phyloP scores from a whole-genome alignment of 2,888 invertebrate genomes.

The Osmoderma eremita region DNA sequence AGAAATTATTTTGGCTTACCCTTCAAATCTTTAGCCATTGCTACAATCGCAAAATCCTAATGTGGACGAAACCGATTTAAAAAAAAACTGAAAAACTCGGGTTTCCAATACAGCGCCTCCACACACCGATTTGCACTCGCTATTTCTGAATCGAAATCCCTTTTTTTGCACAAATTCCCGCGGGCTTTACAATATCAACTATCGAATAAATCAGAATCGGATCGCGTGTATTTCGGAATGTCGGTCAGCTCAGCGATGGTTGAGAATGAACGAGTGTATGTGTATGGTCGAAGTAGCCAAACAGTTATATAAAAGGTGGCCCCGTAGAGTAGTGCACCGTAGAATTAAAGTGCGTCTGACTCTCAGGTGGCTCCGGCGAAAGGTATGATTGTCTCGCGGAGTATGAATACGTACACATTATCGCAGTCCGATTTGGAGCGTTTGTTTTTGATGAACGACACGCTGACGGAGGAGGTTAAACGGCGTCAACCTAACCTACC shows the following conservation, averaged over 20 bases:
- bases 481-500: no score
- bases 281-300: constrained; percentile 51
- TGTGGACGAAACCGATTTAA: neutral
- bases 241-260: constrained; percentile 56
- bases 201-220: constrained; percentile 9
- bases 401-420: no score
- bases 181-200: neutral
- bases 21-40: constrained; percentile 9
- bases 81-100: constrained; percentile 9
- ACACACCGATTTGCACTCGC: neutral
- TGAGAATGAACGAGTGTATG: constrained; percentile 54
- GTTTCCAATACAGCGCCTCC: neutral
- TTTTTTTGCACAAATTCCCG: neutral
- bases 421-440: no score
- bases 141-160: neutral
- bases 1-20: neutral
- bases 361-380: constrained; percentile 32
- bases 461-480: no score
- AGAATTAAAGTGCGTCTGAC: constrained; percentile 19
- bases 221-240: constrained; percentile 44
- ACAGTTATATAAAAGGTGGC: constrained; percentile 54
- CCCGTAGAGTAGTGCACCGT: constrained; percentile 20
- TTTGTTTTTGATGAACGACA: no score
- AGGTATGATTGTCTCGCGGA: constrained; percentile 12
- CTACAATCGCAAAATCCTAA: neutral